Base-by-base conservation (phyloP, 1,140 invertebrate genomes). In the Gonioctena quinquepunctata region DNA sequence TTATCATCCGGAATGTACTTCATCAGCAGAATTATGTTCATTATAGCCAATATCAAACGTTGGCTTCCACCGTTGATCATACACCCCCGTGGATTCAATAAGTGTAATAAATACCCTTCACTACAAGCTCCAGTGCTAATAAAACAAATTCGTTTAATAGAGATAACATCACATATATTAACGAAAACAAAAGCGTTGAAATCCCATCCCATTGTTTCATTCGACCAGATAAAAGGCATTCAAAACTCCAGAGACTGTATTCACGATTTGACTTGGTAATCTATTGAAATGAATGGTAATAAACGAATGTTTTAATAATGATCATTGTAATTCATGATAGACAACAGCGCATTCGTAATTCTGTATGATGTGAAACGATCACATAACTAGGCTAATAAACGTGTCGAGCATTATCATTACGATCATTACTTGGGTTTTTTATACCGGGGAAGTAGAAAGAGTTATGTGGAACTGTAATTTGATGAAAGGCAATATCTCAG, bases 241-340 rank as follows among this genome's bases (percentile, higher is more conserved):
- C 33, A 42, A 42, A 42, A 42, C 13, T 42, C 33, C 13, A n/a
- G 13, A 42, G 33, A 42, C 33, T 42, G 33, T 42, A 2, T 42
- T 42, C 33, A 42, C 11, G 11, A 57, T 57, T 57, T 57, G 54
- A 57, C 21, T 57, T 57, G 54, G 54, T 57, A 57, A 57, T 57
- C 22, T 57, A 57, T 57, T 57, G n/a, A 57, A 57, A 57, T 57
- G 21, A n/a, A 25, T 57, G 54, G 25, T 57, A 57, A 57, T 57
- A 21, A n/a, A 57, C 54, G 54, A 57, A 57, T 57, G 54, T 57
- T 57, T 25, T 57, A 57, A 57, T 57, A 57, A 22, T 25, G 54
- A 57, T 57, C 8, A 57, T 57, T 13, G 54, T 25, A 57, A 25
- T 57, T 57, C 22, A 57, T 57, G 19, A 57, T 25, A 25, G 54